These are phyloP conservation scores for Drosophila littoralis DNA, from an alignment of 1,140 invertebrate genomes.

Conservation along the genomic window DNA sequence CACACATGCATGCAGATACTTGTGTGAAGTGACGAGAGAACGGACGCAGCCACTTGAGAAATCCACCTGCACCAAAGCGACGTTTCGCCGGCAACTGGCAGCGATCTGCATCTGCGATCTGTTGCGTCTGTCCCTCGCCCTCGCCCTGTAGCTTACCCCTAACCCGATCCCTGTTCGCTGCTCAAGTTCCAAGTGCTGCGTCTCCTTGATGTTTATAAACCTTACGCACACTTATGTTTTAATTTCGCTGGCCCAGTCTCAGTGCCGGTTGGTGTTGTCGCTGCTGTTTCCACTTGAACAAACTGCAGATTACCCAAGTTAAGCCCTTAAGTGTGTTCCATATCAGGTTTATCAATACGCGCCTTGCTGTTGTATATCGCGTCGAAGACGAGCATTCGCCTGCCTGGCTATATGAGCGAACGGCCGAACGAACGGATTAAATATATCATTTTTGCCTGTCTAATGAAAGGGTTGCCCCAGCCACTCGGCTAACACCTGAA, in stretches of 20 bases:
- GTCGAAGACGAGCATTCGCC: conserved; percentile 62
- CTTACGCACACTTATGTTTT: conserved; percentile 57
- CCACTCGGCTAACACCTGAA: conserved; percentile 72
- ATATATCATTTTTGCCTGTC: conserved; percentile 78
- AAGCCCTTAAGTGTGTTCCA: conserved; percentile 81
- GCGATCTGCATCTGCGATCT: conserved; percentile 61
- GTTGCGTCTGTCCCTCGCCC: background rate
- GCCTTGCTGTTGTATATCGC: conserved; percentile 43
- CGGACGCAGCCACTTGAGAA: conserved; percentile 81
- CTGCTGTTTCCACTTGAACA: conserved; percentile 77
- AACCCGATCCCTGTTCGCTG: background rate
- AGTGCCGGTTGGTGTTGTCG: conserved; percentile 38
- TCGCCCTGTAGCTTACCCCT: background rate
- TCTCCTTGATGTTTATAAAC: conserved; percentile 20
- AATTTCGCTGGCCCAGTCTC: conserved; percentile 63
- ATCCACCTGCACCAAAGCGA: conserved; percentile 67
- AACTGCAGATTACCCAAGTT: conserved; percentile 77
- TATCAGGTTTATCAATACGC: conserved; percentile 77
- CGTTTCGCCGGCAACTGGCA: conserved; percentile 38
- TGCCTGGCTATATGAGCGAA: conserved; percentile 51
- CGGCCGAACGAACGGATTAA: conserved; percentile 74
- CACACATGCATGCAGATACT: background rate
- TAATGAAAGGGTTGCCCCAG: conserved; percentile 75
- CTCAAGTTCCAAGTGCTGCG: conserved; percentile 19
- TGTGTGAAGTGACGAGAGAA: conserved; percentile 37